A percentile compares a stretch with the other conserved stretches of the same genome.
Conservation (phyloP, 2,113 vertebrate species). For the Ibidorhyncha struthersii region DNA sequence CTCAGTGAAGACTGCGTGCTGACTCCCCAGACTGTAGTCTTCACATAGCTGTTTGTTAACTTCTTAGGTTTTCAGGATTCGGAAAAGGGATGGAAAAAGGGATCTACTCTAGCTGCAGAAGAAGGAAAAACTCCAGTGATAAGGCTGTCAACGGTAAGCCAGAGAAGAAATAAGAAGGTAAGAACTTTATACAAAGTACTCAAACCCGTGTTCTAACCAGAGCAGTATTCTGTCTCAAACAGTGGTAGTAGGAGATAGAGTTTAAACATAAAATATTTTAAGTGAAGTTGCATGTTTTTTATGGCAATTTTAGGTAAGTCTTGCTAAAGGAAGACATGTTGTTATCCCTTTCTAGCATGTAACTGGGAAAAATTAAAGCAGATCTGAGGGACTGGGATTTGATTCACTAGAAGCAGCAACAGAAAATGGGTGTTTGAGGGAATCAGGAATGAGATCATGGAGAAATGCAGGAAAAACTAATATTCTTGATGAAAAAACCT, state of each 20-base stretch:
- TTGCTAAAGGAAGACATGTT: not conserved
- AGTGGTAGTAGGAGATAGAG: not conserved
- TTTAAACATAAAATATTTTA: not conserved
- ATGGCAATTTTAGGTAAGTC: not conserved
- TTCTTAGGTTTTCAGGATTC: not conserved
- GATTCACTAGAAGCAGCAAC: not conserved
- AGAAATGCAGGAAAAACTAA: not conserved
- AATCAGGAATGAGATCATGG: not conserved
- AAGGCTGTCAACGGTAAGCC: not conserved
- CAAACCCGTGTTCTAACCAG: not conserved
- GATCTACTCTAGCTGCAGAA: not conserved
- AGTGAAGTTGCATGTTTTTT: not conserved
- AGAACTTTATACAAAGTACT: not conserved
- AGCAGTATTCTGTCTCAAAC: not conserved
- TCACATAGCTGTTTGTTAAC: not conserved
- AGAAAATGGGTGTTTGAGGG: not conserved
- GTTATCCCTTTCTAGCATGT: not conserved
- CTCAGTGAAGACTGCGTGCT: not conserved
- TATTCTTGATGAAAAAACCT: not conserved
- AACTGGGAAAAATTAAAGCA: not conserved
- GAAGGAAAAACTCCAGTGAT: not conserved
- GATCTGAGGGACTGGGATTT: not conserved
- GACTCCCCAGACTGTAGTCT: not conserved
- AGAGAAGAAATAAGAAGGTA: not conserved
- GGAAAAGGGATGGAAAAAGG: not conserved